A percentile compares a stretch with the other conserved stretches of the same genome.
Conservation (phyloP, 2,888 invertebrate species). For the Ophion costatus region DNA sequence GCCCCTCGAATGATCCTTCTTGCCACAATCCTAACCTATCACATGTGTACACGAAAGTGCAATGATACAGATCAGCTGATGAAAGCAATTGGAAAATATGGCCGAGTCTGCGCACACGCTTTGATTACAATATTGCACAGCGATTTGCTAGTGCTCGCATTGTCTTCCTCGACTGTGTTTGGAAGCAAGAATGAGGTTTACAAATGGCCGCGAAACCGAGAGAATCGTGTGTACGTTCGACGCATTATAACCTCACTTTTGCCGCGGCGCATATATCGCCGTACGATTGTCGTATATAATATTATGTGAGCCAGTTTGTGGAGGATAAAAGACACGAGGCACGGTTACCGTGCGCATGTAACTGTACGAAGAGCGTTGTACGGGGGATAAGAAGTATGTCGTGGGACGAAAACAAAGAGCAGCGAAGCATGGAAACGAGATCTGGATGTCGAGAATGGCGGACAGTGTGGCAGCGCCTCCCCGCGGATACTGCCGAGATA, state of each 20-base stretch:
- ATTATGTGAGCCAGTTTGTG: conserved; percentile 26
- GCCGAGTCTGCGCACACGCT: neutral
- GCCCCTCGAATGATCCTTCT: conserved; percentile 28
- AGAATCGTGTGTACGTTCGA: neutral
- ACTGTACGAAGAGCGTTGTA: conserved; percentile 22
- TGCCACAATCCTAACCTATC: neutral
- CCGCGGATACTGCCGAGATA: conserved; percentile 34
- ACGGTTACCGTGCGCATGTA: conserved; percentile 7
- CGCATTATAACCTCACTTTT: conserved; percentile 37
- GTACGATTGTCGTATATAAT: neutral
- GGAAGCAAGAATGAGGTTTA: conserved; percentile 27
- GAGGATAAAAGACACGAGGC: conserved; percentile 22
- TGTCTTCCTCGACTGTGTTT: conserved; percentile 16
- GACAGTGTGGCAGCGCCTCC: conserved; percentile 30
- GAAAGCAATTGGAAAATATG: conserved; percentile 31
- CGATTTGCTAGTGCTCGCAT: conserved; percentile 30
- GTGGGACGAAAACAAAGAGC: conserved; percentile 72
- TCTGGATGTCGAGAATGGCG: conserved; percentile 32
- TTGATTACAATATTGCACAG: conserved; percentile 43
- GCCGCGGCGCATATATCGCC: neutral
- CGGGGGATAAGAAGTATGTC: conserved; percentile 68
- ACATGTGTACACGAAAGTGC: neutral
- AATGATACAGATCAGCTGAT: neutral
- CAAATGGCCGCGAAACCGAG: conserved; percentile 19
- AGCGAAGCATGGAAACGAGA: conserved; percentile 68